Evolutionary conservation across 2,888 invertebrate genomes (phyloP).

Genomic region (Spodoptera littoralis): DNA sequence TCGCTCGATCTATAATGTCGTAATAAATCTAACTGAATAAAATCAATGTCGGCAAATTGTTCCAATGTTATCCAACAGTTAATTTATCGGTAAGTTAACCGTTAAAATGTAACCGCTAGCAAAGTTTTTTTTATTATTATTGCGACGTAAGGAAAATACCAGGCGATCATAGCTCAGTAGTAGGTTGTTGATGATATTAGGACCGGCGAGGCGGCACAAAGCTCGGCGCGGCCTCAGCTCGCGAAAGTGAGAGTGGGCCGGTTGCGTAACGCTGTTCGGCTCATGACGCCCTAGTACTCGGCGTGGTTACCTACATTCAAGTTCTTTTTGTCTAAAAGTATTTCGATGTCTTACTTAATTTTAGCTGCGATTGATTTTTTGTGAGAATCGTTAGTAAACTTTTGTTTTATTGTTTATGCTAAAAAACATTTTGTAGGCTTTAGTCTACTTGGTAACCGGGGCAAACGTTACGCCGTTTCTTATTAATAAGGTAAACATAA

Average conservation of each 20-base stretch:
- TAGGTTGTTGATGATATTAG: slow-evolving; percentile 75
- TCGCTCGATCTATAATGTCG: not conserved
- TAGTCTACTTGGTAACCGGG: slow-evolving; percentile 2
- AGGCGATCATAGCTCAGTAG: slow-evolving; percentile 68
- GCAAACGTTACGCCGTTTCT: slow-evolving; percentile 3
- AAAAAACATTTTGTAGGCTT: slow-evolving; percentile 4
- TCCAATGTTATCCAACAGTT: slow-evolving; percentile 45
- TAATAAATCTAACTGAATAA: slow-evolving; percentile 21
- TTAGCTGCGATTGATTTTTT: slow-evolving; percentile 17
- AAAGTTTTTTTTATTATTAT: slow-evolving; percentile 55
- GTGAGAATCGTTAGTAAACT: slow-evolving; percentile 3
- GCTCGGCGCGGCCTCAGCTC: slow-evolving; percentile 74
- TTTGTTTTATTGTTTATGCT: slow-evolving; percentile 13
- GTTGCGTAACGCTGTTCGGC: slow-evolving; percentile 79
- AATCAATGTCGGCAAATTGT: slow-evolving; percentile 29
- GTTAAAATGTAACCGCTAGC: slow-evolving; percentile 25
- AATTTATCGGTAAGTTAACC: slow-evolving; percentile 49
- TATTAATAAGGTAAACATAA: not conserved
- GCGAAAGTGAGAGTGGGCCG: slow-evolving; percentile 86
- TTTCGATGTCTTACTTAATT: slow-evolving; percentile 41
- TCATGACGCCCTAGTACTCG: slow-evolving; percentile 78
- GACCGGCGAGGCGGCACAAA: slow-evolving; percentile 63
- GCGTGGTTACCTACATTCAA: slow-evolving; percentile 64
- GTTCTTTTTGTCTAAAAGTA: slow-evolving; percentile 56
- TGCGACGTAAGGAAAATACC: slow-evolving; percentile 60